Conservation (phyloP, 2,888 invertebrate species). For the Abscondita cerata region DNA sequence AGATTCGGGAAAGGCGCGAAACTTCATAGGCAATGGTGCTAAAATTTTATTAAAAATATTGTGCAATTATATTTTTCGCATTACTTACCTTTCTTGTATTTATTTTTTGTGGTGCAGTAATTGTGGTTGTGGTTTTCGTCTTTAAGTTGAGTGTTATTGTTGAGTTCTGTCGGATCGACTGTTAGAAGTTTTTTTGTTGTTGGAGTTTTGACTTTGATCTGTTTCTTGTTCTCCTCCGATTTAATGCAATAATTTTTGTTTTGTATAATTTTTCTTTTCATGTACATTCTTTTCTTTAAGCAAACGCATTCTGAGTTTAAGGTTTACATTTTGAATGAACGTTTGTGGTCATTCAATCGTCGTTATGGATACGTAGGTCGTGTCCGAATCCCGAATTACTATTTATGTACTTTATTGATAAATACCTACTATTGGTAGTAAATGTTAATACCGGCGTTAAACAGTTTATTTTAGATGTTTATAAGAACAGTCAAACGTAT, state of each 20-base stretch:
- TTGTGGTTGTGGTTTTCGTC: too few relatives aligned
- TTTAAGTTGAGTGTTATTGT: too few relatives aligned
- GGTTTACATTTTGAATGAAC: constrained; percentile 10
- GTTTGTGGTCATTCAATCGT: constrained; percentile 28
- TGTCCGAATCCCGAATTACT: neutral
- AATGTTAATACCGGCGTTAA: too few relatives aligned
- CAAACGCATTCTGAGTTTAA: neutral
- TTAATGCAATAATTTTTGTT: neutral
- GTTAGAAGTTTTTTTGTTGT: too few relatives aligned
- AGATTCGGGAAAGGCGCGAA: constrained; percentile 61
- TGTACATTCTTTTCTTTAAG: constrained; percentile 1
- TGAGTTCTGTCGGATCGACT: too few relatives aligned
- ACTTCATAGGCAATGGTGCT: constrained; percentile 63
- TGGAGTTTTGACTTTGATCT: too few relatives aligned
- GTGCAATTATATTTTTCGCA: neutral
- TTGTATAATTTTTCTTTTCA: constrained; percentile 1
- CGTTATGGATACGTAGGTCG: constrained; percentile 21
- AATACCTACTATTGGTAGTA: too few relatives aligned
- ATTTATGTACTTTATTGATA: too few relatives aligned
- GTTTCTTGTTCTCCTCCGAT: too few relatives aligned
- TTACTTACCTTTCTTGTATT: constrained; percentile 3
- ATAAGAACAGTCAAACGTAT: too few relatives aligned
- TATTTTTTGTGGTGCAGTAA: neutral
- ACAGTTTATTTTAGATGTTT: too few relatives aligned
- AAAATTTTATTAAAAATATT: constrained; percentile 30